A percentile compares a stretch with the other conserved stretches of the same genome.
Evolutionary conservation across 1,140 invertebrate genomes (phyloP).

Genomic region (Tetranychus urticae): DNA sequence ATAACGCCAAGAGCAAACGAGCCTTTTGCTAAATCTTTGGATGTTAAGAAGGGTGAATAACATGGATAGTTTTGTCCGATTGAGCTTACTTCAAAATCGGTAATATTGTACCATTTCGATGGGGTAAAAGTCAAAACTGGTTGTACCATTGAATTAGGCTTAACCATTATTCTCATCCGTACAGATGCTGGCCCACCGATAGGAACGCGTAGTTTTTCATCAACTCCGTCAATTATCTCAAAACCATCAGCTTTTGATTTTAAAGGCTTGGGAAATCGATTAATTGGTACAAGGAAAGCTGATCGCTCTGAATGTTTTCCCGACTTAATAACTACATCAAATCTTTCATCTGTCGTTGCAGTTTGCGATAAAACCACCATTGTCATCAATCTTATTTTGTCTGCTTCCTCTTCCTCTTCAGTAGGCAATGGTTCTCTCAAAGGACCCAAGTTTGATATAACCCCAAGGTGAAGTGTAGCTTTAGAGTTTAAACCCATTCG

Average conservation of each 20-base stretch:
- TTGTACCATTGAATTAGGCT: not conserved
- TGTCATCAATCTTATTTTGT: not conserved
- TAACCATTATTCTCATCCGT: not conserved
- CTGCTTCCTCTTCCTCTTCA: not conserved
- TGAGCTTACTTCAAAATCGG: not conserved
- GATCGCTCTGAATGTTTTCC: not conserved
- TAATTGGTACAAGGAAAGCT: not conserved
- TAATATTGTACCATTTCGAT: not conserved
- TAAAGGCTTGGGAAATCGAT: not conserved
- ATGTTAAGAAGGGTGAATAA: not conserved
- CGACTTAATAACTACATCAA: not conserved
- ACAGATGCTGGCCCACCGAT: not conserved
- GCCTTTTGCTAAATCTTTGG: not conserved
- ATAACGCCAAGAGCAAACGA: not conserved
- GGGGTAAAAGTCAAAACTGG: not conserved
- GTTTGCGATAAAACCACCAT: not conserved
- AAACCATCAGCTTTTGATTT: not conserved
- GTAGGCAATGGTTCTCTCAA: not conserved
- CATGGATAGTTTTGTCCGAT: not conserved
- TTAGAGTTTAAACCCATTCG: not conserved
- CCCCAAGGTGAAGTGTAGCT: not conserved
- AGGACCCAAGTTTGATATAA: not conserved
- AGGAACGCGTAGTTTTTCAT: not conserved
- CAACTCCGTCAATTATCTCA: not conserved
- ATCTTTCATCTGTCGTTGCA: not conserved